phyloP scores from a whole-genome alignment of 1,140 invertebrate genomes.

The Neelides sp. region DNA sequence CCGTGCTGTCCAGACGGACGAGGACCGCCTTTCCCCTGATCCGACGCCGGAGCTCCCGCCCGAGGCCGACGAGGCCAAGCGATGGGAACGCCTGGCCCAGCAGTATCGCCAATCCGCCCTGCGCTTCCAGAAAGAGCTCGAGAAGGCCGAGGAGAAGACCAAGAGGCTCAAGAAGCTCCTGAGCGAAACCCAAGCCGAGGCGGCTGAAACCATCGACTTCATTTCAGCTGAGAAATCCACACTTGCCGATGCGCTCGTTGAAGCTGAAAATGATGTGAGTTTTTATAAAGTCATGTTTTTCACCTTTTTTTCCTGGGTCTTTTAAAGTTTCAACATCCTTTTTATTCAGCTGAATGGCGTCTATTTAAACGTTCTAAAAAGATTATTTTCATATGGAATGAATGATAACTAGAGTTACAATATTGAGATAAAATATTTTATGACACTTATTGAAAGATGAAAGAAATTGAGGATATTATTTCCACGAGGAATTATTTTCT shows the following conservation, averaged over 20 bases:
- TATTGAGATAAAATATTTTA: no score
- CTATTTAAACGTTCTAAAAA: no score
- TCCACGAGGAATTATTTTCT: no score
- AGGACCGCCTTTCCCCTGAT: background rate
- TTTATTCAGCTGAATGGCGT: no score
- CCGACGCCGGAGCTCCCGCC: background rate
- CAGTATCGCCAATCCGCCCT: conserved; percentile 15
- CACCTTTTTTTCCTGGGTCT: background rate
- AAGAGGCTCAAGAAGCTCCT: conserved; percentile 49
- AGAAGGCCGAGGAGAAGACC: conserved; percentile 26
- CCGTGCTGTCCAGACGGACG: conserved; percentile 16
- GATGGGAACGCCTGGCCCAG: conserved; percentile 9
- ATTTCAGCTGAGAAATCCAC: conserved; percentile 60
- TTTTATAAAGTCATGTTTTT: conserved; percentile 1
- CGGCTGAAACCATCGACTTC: conserved; percentile 60
- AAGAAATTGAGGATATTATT: no score
- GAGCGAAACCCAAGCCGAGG: conserved; percentile 53
- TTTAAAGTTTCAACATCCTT: background rate
- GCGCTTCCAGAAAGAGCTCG: conserved; percentile 22
- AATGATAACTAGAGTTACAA: no score
- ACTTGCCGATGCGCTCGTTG: conserved; percentile 55
- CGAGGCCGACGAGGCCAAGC: conserved; percentile 19
- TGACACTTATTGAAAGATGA: no score
- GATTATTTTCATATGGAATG: no score
- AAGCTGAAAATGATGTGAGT: conserved; percentile 53